These are phyloP conservation scores for Sclerurus mexicanus DNA, from an alignment of 2,113 vertebrate species.

Conservation along the genomic window DNA sequence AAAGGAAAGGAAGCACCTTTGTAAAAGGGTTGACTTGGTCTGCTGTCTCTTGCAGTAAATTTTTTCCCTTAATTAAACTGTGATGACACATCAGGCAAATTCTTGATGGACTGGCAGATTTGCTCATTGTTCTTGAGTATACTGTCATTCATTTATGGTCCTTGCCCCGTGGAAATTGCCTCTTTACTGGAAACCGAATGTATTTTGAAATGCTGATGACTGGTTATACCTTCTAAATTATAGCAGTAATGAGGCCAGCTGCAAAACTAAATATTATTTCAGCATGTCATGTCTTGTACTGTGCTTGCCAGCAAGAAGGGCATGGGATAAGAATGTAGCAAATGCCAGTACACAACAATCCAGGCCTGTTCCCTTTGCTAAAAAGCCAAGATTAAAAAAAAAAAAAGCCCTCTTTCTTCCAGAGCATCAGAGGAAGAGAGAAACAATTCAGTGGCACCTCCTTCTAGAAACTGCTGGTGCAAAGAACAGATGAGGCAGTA, in stretches of 20 bases:
- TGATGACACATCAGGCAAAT: background rate
- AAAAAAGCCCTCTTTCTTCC: background rate
- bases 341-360: background rate
- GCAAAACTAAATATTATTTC: constrained; percentile 25
- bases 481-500: constrained; percentile 34
- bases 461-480: constrained; percentile 41
- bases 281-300: background rate
- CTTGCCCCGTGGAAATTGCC: background rate
- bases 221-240: background rate
- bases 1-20: background rate
- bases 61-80: constrained; percentile 7
- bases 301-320: background rate
- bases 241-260: background rate
- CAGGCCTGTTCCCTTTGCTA: background rate
- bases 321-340: background rate
- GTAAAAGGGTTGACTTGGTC: background rate
- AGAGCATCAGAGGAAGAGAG: constrained; percentile 15
- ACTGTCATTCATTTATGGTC: constrained; percentile 7
- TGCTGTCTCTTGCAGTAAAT: background rate
- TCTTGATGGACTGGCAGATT: background rate
- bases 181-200: background rate
- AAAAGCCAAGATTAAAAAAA: background rate
- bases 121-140: background rate
- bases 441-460: constrained; percentile 18
- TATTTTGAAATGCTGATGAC: constrained; percentile 14